Evolutionary conservation across 2,113 vertebrate species (phyloP), one percentile per base, ranked within the genome.

Genomic region (Thomomys bottae): DNA sequence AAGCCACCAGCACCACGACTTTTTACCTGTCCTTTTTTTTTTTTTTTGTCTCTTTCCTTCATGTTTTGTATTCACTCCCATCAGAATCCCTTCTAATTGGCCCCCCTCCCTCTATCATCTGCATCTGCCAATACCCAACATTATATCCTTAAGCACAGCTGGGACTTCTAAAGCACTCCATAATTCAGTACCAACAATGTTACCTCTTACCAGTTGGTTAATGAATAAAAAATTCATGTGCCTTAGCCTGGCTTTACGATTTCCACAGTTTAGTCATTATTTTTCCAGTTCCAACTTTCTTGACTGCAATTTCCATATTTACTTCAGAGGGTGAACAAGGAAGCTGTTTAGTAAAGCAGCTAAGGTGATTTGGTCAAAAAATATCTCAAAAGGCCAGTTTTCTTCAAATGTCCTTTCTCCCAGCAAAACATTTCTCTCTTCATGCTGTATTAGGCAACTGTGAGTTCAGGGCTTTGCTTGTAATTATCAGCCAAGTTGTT

Each of bases 311-410:
- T 73, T 54, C 4, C 0, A 68, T 63, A 83, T 9, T 87, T 40
- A 76, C 26, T 80, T 59, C 67, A 71, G 40, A 90, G 36, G 36
- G 4, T 87, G 38, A 81, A 68, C 49, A 78, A 63, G 73, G 7
- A 88, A 88, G 75, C 21, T 30, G 68, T n/a, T 82, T 76, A 63
- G 38, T 72, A 78, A 78, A 54, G 34, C 36, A 77, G 72, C 34
- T 85, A 24, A 72, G 54, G 73, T 57, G 36, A 45, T 68, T 71
- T 73, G 32, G 57, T 93, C 45, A 88, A 86, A 72, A 72, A 42
- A 61, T 40, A 78, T 38, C 36, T 67, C 32, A 77, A 72, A 36
- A 10, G 28, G 9, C 20, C 23, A 40, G 30, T 57, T 70, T 76
- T 61, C 49, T 73, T 82, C 32, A 12, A 32, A 54, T 32, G 9